Evolutionary conservation across 1,140 invertebrate species (phyloP).

Genomic region (Subanguina moxae): DNA sequence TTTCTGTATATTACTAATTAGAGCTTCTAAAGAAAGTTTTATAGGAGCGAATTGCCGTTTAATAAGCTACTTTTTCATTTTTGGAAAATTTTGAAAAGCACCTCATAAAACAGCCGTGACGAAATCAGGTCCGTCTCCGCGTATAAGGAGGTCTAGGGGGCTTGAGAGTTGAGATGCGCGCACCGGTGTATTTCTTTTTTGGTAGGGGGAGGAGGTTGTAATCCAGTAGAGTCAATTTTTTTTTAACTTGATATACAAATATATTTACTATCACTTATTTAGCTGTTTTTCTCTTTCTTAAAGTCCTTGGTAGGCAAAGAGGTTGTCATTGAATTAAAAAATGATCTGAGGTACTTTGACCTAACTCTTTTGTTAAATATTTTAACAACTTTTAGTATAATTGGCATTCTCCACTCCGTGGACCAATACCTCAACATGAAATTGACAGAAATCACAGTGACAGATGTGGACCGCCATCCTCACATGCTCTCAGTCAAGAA

Average conservation of each 20-base stretch:
- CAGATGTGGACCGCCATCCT: conserved; percentile 76
- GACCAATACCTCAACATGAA: conserved; percentile 99
- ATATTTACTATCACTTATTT: not conserved
- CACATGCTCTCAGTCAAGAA: conserved; percentile 92
- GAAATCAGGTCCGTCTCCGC: too few species aligned
- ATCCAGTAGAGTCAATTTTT: too few species aligned
- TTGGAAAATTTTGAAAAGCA: too few species aligned
- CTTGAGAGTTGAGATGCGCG: too few species aligned
- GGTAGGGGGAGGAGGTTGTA: too few species aligned
- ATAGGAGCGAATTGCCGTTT: too few species aligned
- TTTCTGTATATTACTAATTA: too few species aligned
- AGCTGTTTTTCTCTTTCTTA: conserved; percentile 96
- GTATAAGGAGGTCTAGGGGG: too few species aligned
- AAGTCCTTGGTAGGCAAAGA: conserved; percentile 98
- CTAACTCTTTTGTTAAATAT: not conserved
- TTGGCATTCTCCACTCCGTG: conserved; percentile 94
- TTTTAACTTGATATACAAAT: not conserved
- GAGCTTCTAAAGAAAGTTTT: too few species aligned
- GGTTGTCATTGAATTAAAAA: conserved; percentile 97
- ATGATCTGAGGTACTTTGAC: conserved; percentile 78
- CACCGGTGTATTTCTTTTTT: too few species aligned
- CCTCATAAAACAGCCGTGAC: too few species aligned
- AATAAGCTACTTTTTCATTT: too few species aligned
- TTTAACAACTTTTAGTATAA: conserved; percentile 84
- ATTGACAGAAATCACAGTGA: conserved; percentile 91